Conservation (phyloP, 2,797 vertebrate species). For the Mionectes olivaceus region DNA sequence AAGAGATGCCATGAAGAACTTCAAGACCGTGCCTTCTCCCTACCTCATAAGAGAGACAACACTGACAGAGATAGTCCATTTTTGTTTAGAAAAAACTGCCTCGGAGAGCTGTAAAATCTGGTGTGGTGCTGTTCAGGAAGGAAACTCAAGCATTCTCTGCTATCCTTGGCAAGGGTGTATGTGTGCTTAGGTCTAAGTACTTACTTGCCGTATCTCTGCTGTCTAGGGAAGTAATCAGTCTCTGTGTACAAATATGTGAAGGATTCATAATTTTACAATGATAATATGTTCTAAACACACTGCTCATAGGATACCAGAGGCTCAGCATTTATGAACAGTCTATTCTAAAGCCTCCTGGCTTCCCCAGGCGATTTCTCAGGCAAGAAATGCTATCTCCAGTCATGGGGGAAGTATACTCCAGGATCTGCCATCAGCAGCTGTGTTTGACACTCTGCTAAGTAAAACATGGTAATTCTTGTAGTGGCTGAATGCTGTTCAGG, state of each 20-base stretch:
- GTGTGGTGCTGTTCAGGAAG: background rate
- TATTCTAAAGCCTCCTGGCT: background rate
- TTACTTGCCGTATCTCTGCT: background rate
- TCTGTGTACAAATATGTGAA: background rate
- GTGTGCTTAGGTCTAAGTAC: background rate
- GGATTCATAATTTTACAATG: background rate
- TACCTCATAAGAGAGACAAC: background rate
- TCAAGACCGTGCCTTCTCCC: background rate
- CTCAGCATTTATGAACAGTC: background rate
- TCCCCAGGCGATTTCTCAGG: background rate
- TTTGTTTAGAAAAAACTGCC: background rate
- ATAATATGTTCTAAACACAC: background rate
- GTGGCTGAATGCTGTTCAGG: background rate
- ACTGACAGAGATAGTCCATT: background rate
- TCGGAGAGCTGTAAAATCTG: background rate
- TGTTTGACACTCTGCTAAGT: background rate
- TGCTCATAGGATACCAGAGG: background rate
- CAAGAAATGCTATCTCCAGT: background rate
- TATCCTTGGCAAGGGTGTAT: background rate
- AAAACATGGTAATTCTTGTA: background rate
- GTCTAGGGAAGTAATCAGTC: background rate
- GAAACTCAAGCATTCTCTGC: background rate
- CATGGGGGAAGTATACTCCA: accelerated
- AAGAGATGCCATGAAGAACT: background rate
- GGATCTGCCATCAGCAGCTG: accelerated